Conservation (phyloP, 2,888 invertebrate species). For the Drosophila vallismaia region DNA sequence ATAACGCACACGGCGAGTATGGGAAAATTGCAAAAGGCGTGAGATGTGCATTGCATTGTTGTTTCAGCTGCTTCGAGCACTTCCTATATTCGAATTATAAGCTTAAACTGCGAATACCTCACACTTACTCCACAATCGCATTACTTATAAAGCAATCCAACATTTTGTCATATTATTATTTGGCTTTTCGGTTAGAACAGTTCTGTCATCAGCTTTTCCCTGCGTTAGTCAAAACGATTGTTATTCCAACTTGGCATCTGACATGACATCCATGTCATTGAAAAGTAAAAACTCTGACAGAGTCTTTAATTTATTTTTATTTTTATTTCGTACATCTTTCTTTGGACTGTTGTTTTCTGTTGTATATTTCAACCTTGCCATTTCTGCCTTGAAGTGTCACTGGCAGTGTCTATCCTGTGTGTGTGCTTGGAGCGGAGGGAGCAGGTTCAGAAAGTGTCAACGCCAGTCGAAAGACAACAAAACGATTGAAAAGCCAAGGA, state of each 20-base stretch:
- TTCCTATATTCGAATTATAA: not conserved
- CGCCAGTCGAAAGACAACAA: conserved; percentile 31
- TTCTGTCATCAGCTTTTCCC: conserved; percentile 58
- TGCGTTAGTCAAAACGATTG: conserved; percentile 38
- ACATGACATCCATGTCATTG: conserved; percentile 76
- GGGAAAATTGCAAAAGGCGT: conserved; percentile 66
- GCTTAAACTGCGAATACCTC: not conserved
- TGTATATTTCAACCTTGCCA: conserved; percentile 36
- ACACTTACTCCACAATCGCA: not conserved
- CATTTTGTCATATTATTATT: not conserved
- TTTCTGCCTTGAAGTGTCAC: conserved; percentile 71
- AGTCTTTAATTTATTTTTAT: conserved; percentile 72
- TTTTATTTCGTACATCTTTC: conserved; percentile 28
- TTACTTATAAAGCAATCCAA: not conserved
- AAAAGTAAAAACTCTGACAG: conserved; percentile 71
- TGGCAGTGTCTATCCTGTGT: conserved; percentile 38
- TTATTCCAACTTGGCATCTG: conserved; percentile 67
- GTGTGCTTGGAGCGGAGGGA: not conserved
- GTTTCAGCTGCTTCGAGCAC: conserved; percentile 14
- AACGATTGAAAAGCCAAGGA: conserved; percentile 13
- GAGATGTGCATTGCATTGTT: conserved; percentile 63
- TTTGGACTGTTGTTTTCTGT: conserved; percentile 8
- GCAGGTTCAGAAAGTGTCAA: conserved; percentile 58
- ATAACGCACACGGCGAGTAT: conserved; percentile 63
- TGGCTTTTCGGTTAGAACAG: not conserved